Evolutionary conservation across 2,797 vertebrate species (phyloP), one percentile per base, ranked within the genome.

Genomic region (Lemur catta): DNA sequence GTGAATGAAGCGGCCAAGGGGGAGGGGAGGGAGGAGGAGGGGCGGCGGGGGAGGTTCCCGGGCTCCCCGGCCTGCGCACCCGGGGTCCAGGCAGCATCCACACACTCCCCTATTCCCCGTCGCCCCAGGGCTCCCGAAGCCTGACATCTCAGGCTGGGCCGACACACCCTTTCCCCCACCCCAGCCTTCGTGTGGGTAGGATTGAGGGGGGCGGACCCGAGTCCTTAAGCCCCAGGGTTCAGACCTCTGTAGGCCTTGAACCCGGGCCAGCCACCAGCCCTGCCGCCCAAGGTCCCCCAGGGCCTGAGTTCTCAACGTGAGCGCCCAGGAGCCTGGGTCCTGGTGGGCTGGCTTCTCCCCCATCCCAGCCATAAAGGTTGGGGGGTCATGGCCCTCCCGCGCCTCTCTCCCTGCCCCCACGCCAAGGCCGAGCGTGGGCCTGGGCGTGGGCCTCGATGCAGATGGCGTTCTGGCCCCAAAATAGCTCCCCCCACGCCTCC

Each of bases 1-100:
- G 97, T 98, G 97, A 98, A 98, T 98, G 97, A 75, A 97, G 86
- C n/a, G 17, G 76, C 22, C 0, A 41, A 61, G 41, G 18, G 18
- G 82, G 43, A 10, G 43, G 43, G 20, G 95, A 69, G 72, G 52
- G 52, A 71, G 65, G 81, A 30, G 93, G 89, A 84, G 65, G 93
- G 86, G 48, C 0, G 41, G 79, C 3, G 57, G 89, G 79, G 0
- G 4, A 78, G 33, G 67, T 7, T 35, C 78, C 69, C n/a, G 18
- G 57, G 38, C 38, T 41, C 30, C 50, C 3, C 26, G 20, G 13
- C 79, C 35, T 46, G 90, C 33, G 46, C 75, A 10, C 24, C 41
- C 2, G 6, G 48, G 48, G 67, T 75, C 63, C 80, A 15, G 67
- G 75, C 84, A 9, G n/a, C 61, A 52, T 52, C 50, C 55, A 24